phyloP scores from a whole-genome alignment of 2,888 invertebrate genomes.

The Andrena trimmerana region DNA sequence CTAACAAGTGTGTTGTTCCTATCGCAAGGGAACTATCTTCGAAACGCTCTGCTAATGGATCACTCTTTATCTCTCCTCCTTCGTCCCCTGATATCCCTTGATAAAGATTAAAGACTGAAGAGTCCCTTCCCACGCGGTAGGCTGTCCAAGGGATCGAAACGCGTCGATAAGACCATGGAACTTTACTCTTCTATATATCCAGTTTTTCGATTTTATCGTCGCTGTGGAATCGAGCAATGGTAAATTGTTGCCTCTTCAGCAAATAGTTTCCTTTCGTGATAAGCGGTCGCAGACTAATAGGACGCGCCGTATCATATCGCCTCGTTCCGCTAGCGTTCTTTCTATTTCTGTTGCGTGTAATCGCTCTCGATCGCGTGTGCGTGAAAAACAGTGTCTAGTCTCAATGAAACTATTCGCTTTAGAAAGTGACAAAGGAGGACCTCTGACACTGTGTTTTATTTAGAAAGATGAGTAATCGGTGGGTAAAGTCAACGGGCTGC shows the following conservation, averaged over 20 bases:
- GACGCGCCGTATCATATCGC: neutral
- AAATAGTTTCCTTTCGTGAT: conserved; percentile 21
- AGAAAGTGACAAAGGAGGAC: no score
- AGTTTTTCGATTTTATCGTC: neutral
- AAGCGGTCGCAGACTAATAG: neutral
- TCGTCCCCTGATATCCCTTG: neutral
- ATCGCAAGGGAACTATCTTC: neutral
- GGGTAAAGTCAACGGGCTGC: no score
- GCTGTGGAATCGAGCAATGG: neutral
- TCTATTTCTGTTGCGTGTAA: no score
- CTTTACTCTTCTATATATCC: neutral
- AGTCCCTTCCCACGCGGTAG: neutral
- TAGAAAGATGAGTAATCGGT: neutral
- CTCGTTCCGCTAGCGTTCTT: neutral
- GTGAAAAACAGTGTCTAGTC: no score
- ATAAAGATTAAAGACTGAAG: neutral
- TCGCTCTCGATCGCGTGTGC: no score
- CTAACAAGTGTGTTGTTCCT: conserved; percentile 14
- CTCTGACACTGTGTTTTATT: neutral
- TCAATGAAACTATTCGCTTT: no score
- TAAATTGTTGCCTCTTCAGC: conserved; percentile 12
- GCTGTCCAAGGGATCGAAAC: neutral
- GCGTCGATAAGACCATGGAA: no score
- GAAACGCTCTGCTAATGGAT: neutral
- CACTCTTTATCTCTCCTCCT: neutral